Evolutionary conservation across 2,888 invertebrate species (phyloP).

Genomic region (Epinotia brunnichana): DNA sequence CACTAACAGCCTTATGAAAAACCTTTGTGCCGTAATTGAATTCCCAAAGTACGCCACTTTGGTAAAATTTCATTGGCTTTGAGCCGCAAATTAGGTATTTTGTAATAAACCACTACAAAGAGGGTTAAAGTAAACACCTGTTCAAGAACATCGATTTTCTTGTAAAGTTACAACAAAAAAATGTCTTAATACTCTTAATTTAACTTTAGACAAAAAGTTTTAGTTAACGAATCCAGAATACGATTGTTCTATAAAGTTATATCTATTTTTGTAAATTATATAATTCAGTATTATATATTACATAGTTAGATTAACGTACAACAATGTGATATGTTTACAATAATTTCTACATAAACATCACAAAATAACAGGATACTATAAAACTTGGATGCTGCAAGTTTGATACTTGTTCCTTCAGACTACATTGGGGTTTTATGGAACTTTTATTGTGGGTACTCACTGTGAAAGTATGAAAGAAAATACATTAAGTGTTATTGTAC

Average conservation of each 20-base stretch:
- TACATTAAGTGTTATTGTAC: conserved; percentile 3
- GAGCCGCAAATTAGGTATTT: background rate
- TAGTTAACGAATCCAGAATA: too few relatives aligned
- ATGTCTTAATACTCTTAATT: background rate
- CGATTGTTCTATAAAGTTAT: too few relatives aligned
- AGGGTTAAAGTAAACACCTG: background rate
- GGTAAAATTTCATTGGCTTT: background rate
- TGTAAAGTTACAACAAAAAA: too few relatives aligned
- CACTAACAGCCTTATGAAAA: conserved; percentile 9
- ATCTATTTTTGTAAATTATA: too few relatives aligned
- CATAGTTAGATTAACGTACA: background rate
- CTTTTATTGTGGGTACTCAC: conserved; percentile 30
- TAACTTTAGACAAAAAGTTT: background rate
- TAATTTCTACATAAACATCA: background rate
- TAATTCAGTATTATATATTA: too few relatives aligned
- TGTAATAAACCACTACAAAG: conserved; percentile 5
- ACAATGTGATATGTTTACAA: background rate
- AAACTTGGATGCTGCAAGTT: conserved; percentile 24
- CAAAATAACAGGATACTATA: conserved; percentile 31
- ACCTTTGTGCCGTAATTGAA: conserved; percentile 12
- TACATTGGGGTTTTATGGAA: conserved; percentile 27
- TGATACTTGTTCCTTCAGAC: conserved; percentile 5
- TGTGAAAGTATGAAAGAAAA: conserved; percentile 24
- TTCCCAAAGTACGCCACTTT: background rate
- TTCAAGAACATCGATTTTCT: background rate